These are phyloP conservation scores for Hippolais icterina DNA, from an alignment of 2,113 vertebrate genomes.

Conservation along the genomic window DNA sequence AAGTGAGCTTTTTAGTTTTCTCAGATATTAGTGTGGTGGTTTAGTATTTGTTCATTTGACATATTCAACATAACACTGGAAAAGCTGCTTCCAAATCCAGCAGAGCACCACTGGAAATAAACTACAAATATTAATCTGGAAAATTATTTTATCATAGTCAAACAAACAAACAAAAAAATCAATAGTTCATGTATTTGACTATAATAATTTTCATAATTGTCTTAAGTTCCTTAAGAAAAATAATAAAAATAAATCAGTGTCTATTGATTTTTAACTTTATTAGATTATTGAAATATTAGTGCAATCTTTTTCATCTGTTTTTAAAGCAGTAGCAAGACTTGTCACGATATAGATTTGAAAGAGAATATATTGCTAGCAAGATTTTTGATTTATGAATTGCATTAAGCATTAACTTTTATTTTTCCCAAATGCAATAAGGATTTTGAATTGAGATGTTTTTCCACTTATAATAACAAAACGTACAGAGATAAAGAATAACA, in stretches of 20 bases:
- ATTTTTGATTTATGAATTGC: neutral
- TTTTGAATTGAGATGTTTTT: neutral
- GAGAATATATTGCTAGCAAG: neutral
- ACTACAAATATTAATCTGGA: neutral
- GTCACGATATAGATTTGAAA: neutral
- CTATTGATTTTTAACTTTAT: neutral
- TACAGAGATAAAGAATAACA: neutral
- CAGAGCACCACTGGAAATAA: neutral
- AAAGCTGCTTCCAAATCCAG: neutral
- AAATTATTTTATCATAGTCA: neutral
- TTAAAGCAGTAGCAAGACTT: neutral
- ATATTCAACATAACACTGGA: neutral
- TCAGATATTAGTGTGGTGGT: neutral
- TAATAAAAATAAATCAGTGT: neutral
- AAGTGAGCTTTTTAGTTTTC: neutral
- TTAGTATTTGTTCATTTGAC: neutral
- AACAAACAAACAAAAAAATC: neutral
- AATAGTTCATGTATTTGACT: neutral
- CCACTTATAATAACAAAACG: neutral
- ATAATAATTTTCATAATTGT: neutral
- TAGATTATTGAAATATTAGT: neutral
- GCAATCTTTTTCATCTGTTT: neutral
- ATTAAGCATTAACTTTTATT: neutral
- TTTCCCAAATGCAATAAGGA: neutral
- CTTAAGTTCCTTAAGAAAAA: neutral